A percentile compares a stretch with the other conserved stretches of the same genome.
These are phyloP conservation scores for Plestiodon gilberti DNA, from an alignment of 2,113 vertebrate genomes.

Conservation along the genomic window DNA sequence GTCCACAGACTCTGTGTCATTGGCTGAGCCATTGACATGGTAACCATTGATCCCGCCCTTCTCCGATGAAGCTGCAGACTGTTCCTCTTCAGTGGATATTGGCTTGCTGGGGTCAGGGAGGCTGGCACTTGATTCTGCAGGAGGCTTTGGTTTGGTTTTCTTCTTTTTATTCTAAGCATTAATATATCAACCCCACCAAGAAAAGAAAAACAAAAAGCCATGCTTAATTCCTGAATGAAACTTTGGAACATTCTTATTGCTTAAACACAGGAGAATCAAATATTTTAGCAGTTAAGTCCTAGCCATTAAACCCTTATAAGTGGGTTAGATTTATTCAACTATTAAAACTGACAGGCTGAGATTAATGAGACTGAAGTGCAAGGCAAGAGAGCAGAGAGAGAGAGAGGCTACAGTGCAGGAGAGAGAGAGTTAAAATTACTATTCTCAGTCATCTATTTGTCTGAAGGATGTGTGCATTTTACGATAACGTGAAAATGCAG, in stretches of 20 bases:
- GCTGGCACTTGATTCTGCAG: constrained; percentile 63
- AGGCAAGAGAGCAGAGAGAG: rapidly evolving
- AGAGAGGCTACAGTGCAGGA: not conserved
- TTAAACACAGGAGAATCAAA: constrained; percentile 27
- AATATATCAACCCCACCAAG: constrained; percentile 1
- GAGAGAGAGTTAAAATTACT: not conserved
- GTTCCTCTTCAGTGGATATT: constrained; percentile 62
- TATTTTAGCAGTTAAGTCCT: not conserved
- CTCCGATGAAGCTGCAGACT: constrained; percentile 63
- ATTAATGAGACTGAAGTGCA: not conserved
- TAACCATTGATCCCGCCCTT: constrained; percentile 88
- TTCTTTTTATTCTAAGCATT: constrained; percentile 90
- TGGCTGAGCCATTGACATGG: constrained; percentile 85
- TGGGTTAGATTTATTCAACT: constrained; percentile 41
- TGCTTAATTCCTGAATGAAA: constrained; percentile 37
- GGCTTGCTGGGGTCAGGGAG: constrained; percentile 67
- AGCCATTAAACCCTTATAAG: constrained; percentile 9
- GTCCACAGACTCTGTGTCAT: constrained; percentile 89
- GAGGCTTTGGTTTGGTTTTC: constrained; percentile 88
- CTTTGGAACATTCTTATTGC: not conserved
- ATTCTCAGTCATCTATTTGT: not conserved
- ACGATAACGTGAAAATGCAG: not conserved
- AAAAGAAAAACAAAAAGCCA: not conserved
- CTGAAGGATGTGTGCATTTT: not conserved
- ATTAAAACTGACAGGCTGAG: not conserved